Evolutionary conservation across 2,113 vertebrate species (phyloP), one percentile per base, ranked within the genome.

Genomic region (Dicentrarchus labrax): DNA sequence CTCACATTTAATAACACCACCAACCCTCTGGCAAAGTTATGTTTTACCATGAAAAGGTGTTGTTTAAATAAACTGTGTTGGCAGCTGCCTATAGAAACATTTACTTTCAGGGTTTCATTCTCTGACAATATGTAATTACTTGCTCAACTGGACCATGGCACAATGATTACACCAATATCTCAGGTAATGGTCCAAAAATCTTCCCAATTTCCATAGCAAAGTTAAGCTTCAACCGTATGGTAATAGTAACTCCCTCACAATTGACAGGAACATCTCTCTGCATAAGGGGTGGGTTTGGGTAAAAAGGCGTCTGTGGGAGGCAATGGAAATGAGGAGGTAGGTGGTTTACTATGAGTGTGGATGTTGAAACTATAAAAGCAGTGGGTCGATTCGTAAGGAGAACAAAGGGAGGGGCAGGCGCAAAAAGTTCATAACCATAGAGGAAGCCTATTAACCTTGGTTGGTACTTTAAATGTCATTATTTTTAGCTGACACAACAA

Each of bases 401-500:
- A 86, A 89, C 66, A 91, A 86, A 78, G 87, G 87, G 85, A 87
- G 85, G 87, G 83, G 76, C 65, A 72, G 77, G 84, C 80, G 88
- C 86, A 93, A 91, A 94, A 94, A 94, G 94, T 95, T 95, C 94
- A 95, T 90, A 94, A 93, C 89, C 91, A 88, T 86, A 86, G 92
- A 93, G 92, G 92, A 93, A 96, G 97, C 97, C 97, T 97, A 97
- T 97, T 98, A 98, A 99, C 97, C 97, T 98, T 97, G 96, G 96
- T 86, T 95, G 96, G 96, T 96, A 96, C 96, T 98, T 97, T 96
- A 97, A 97, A 98, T 97, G 98, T 97, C 97, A 97, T 99, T 97
- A 98, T 97, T 97, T 95, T 96, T 95, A 96, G 96, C 96, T 97
- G 97, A 98, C 97, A 96, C 91, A 91, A 96, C 90, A 95, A 97